Percentiles rank a stretch among this genome's conserved stretches.
These are phyloP conservation scores for Gorsachius magnificus DNA, from an alignment of 2,797 vertebrate species.

Conservation along the genomic window DNA sequence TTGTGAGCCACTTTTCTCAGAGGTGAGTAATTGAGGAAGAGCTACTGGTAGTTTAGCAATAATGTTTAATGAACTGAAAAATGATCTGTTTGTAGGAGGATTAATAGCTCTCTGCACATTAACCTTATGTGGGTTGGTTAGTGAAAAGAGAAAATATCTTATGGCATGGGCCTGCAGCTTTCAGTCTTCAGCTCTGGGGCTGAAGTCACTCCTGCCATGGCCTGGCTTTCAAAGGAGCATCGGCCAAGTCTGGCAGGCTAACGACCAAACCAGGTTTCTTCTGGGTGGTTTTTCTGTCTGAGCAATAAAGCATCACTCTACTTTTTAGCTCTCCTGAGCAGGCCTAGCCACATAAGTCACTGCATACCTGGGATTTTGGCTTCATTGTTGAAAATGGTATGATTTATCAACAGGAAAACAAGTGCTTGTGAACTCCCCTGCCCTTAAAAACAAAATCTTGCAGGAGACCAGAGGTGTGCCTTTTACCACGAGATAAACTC, in stretches of 20 bases:
- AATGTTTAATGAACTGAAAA: conserved; percentile 37
- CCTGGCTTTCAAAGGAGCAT: background rate
- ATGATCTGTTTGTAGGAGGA: background rate
- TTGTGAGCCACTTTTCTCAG: background rate
- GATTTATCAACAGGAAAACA: background rate
- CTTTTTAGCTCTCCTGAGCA: background rate
- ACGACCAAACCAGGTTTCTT: background rate
- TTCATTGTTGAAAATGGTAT: background rate
- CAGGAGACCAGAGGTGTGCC: background rate
- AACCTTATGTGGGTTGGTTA: background rate
- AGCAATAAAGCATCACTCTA: background rate
- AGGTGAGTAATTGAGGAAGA: background rate
- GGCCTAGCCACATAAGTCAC: background rate
- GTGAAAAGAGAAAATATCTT: background rate
- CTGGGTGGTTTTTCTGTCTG: background rate
- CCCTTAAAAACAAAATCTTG: background rate
- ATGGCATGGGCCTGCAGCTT: background rate
- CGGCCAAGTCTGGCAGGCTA: background rate
- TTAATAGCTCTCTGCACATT: background rate
- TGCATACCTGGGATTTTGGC: background rate
- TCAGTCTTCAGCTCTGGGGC: background rate
- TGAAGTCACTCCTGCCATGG: background rate
- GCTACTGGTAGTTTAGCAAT: background rate
- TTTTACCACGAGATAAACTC: background rate
- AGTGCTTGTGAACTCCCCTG: background rate